Evolutionary conservation across 1,140 invertebrate genomes (phyloP).

Genomic region (Drosophila neocordata): DNA sequence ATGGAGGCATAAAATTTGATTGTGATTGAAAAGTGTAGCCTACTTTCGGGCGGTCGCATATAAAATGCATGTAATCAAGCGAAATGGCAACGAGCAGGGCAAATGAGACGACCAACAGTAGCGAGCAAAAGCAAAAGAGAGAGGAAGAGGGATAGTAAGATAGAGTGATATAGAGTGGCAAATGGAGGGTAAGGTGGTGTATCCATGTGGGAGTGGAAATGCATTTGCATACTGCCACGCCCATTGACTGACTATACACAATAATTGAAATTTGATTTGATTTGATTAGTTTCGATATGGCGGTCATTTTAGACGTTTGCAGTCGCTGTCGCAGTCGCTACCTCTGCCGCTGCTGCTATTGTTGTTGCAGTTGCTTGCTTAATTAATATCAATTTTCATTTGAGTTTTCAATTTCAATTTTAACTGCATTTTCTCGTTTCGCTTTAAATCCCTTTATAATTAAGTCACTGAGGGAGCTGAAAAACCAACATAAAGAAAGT

Average conservation of each 20-base stretch:
- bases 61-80: conserved; percentile 81
- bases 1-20: conserved; percentile 72
- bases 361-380: conserved; percentile 9
- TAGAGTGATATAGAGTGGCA: not conserved
- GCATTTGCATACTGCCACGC: conserved; percentile 52
- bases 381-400: conserved; percentile 52
- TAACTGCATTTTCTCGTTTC: conserved; percentile 42
- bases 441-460: conserved; percentile 73
- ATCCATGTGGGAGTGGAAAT: conserved; percentile 22
- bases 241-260: conserved; percentile 46
- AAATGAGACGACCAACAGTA: conserved; percentile 31
- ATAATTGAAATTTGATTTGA: conserved; percentile 82
- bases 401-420: conserved; percentile 66
- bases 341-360: conserved; percentile 23
- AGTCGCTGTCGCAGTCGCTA: conserved; percentile 12
- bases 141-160: not conserved
- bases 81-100: conserved; percentile 64
- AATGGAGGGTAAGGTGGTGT: not conserved
- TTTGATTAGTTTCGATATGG: conserved; percentile 63
- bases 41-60: conserved; percentile 75
- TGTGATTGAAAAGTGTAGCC: conserved; percentile 81
- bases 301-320: conserved; percentile 30
- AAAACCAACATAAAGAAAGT: conserved; percentile 29
- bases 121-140: not conserved
- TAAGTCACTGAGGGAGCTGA: conserved; percentile 34